Base-by-base conservation (phyloP, 2,888 invertebrate genomes). In the Rhyacophila evoluta region DNA sequence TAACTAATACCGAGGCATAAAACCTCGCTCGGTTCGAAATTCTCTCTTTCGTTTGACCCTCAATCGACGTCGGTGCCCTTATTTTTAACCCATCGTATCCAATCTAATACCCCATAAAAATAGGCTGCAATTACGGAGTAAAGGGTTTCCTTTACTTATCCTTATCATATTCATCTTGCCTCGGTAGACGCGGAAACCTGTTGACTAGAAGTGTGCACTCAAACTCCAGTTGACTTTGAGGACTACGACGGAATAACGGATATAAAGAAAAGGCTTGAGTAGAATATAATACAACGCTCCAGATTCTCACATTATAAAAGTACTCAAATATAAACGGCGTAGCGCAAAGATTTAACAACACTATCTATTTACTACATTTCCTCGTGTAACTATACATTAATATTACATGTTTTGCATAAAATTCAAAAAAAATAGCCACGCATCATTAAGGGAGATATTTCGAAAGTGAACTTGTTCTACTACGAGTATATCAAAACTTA, bases 101-200 rank as follows among this genome's bases (percentile, higher is more conserved):
- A 76, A 76, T 76, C 39, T 33, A 55, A 36, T 29, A 27, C 68
- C 27, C 68, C 12, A 70, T 38, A 70, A 76, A 76, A 76, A 41
- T 71, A 33, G 71, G 28, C 12, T 27, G 33, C 55, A 76, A 76
- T 76, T 71, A 72, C 28, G 72, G 41, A n/a, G 33, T n/a, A 69
- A 36, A 33, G 70, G 75, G 75, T 37, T 74, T 55, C 15, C 36
- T 69, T 69, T 37, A 70, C 76, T 76, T 76, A 41, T 41, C 41
- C 76, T 76, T 76, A 41, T 41, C 41, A 41, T 41, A 41, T 41
- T 15, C 41, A 76, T 71, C 76, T 39, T n/a, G n/a, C 27, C n/a
- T 15, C 11, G 36, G 68, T 36, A 25, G 41, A 41, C 71, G 55
- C 69, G 8, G 55, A n/a, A 72, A 76, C 76, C 76, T 76, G 76